A percentile compares a stretch with the other conserved stretches of the same genome.
phyloP scores from a whole-genome alignment of 2,888 invertebrate genomes.

The Beris morrisii region DNA sequence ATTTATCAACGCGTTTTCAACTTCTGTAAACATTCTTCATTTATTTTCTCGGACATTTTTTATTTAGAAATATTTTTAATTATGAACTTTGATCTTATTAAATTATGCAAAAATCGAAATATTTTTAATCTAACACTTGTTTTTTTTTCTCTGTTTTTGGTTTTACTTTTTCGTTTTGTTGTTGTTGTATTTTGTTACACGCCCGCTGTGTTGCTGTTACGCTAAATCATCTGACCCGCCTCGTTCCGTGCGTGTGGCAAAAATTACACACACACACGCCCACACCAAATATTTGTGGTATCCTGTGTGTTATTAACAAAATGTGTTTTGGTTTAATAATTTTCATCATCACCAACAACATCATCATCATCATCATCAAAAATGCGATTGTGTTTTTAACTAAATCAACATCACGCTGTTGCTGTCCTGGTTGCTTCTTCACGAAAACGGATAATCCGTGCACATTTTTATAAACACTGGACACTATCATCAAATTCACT shows the following conservation, averaged over 20 bases:
- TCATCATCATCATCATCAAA: too few relatives aligned
- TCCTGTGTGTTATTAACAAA: too few relatives aligned
- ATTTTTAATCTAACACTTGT: constrained; percentile 30
- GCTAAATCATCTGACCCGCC: constrained; percentile 7
- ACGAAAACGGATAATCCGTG: too few relatives aligned
- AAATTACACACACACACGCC: background rate
- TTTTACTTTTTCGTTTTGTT: constrained; percentile 32
- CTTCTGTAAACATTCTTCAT: background rate
- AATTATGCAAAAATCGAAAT: constrained; percentile 12
- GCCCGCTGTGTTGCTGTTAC: constrained; percentile 27
- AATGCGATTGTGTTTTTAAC: too few relatives aligned
- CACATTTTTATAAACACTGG: too few relatives aligned
- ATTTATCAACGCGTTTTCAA: background rate
- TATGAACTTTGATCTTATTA: background rate
- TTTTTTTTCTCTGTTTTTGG: constrained; percentile 20
- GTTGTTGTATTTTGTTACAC: constrained; percentile 31
- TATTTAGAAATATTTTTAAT: background rate
- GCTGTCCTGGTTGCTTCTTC: too few relatives aligned
- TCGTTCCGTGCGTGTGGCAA: constrained; percentile 9
- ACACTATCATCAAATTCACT: too few relatives aligned
- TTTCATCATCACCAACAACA: too few relatives aligned
- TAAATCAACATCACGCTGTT: too few relatives aligned
- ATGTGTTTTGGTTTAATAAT: too few relatives aligned
- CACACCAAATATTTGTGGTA: too few relatives aligned
- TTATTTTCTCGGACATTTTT: background rate